Conservation (phyloP, 2,797 vertebrate species). For the Trachurus trachurus region DNA sequence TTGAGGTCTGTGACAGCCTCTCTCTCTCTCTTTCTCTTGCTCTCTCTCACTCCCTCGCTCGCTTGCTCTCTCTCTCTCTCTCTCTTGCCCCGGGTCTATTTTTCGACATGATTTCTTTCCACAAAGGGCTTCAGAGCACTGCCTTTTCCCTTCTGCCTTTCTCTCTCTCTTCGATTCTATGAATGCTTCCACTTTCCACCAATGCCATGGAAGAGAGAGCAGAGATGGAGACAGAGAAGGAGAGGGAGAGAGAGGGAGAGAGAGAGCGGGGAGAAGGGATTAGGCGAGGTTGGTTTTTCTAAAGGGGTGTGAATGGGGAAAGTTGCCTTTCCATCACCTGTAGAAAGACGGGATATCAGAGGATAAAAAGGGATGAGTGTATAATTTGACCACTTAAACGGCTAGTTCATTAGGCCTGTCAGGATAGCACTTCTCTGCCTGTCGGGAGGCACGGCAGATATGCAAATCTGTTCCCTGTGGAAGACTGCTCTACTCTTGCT, state of each 20-base stretch:
- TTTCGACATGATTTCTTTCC: conserved; percentile 85
- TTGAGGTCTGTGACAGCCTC: conserved; percentile 90
- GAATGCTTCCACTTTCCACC: conserved; percentile 82
- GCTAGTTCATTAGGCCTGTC: conserved; percentile 84
- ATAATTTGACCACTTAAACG: conserved; percentile 86
- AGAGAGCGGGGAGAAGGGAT: conserved; percentile 63
- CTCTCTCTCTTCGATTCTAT: conserved; percentile 55
- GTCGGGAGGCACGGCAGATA: conserved; percentile 75
- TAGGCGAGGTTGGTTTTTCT: conserved; percentile 74
- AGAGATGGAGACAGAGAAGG: conserved; percentile 50
- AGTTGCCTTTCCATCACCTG: conserved; percentile 86
- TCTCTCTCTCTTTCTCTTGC: conserved; percentile 55
- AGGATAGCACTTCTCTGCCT: conserved; percentile 78
- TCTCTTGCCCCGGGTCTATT: conserved; percentile 78
- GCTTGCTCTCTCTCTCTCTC: conserved; percentile 46
- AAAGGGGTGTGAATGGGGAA: conserved; percentile 81
- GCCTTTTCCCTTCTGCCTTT: conserved; percentile 76
- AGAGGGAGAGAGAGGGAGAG: conserved; percentile 32
- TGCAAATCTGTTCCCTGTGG: conserved; percentile 74
- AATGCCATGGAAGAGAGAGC: conserved; percentile 71
- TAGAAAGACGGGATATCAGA: conserved; percentile 81
- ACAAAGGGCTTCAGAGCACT: conserved; percentile 83
- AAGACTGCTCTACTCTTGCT: conserved; percentile 56
- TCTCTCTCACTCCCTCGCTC: conserved; percentile 21
- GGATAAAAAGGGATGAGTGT: conserved; percentile 84